A percentile compares a stretch with the other conserved stretches of the same genome.
phyloP scores from a whole-genome alignment of 2,797 vertebrate species.

The Synaphobranchus kaupii region DNA sequence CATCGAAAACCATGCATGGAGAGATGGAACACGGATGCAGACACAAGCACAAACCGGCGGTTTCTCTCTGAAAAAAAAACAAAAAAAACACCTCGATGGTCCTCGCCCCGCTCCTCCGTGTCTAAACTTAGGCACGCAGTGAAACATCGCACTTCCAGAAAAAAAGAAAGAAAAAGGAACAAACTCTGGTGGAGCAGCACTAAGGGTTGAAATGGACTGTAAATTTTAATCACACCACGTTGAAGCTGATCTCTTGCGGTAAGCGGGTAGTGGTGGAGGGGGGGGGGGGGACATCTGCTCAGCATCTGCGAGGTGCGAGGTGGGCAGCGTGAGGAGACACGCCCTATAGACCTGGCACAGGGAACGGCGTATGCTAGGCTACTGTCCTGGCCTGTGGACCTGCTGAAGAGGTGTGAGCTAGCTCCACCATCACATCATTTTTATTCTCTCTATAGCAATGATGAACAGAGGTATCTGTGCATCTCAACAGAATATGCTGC shows the following conservation, averaged over 20 bases:
- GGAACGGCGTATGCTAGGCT: background rate
- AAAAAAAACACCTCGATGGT: background rate
- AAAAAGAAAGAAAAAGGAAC: background rate
- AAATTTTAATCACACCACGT: conserved; percentile 72
- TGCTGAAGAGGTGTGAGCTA: background rate
- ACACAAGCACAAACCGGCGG: background rate
- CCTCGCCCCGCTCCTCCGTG: background rate
- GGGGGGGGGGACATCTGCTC: conserved; percentile 46
- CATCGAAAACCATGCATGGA: background rate
- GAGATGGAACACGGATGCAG: background rate
- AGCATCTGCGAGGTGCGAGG: conserved; percentile 14
- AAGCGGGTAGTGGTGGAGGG: conserved; percentile 33
- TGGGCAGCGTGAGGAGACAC: background rate
- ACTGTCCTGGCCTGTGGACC: background rate
- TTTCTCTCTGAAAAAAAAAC: background rate
- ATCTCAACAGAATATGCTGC: background rate
- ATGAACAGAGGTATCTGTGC: background rate
- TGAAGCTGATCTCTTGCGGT: conserved; percentile 67
- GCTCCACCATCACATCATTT: background rate
- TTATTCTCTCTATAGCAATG: background rate
- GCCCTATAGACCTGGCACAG: background rate
- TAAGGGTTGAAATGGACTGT: conserved; percentile 42
- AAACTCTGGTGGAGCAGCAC: background rate
- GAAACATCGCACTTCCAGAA: background rate
- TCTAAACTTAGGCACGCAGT: background rate